phyloP scores from a whole-genome alignment of 2,888 invertebrate species.

The Macrosoma leucophasiata region DNA sequence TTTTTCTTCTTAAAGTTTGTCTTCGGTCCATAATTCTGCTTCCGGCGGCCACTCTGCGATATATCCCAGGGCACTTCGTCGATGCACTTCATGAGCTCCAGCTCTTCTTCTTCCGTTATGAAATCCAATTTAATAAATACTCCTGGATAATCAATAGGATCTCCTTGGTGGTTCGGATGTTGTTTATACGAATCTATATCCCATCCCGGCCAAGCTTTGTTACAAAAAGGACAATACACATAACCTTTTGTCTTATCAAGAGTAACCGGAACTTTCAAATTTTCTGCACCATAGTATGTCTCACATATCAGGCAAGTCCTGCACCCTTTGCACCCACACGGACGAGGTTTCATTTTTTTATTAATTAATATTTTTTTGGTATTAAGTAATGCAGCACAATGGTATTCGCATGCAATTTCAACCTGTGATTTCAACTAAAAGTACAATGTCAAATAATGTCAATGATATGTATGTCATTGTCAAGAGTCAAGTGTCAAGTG shows the following conservation, averaged over 20 bases:
- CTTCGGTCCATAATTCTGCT: slow-evolving; percentile 99
- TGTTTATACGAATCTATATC: slow-evolving; percentile 72
- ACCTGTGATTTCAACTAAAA: too few relatives aligned
- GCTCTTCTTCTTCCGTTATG: slow-evolving; percentile 81
- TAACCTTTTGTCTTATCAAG: slow-evolving; percentile 76
- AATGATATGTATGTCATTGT: too few relatives aligned
- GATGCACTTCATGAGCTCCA: slow-evolving; percentile 78
- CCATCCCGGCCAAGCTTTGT: slow-evolving; percentile 86
- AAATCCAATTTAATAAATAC: slow-evolving; percentile 83
- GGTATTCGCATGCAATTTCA: too few relatives aligned
- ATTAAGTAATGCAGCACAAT: too few relatives aligned
- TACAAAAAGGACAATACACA: slow-evolving; percentile 85
- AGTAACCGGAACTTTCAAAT: slow-evolving; percentile 44
- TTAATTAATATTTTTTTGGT: too few relatives aligned
- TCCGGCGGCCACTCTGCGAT: slow-evolving; percentile 96
- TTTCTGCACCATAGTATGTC: slow-evolving; percentile 69
- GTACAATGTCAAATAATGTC: too few relatives aligned
- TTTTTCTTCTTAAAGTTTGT: slow-evolving; percentile 98
- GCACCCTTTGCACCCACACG: slow-evolving; percentile 95
- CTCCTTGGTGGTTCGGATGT: slow-evolving; percentile 81
- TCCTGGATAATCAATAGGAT: slow-evolving; percentile 79
- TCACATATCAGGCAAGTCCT: slow-evolving; percentile 93
- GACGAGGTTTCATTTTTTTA: slow-evolving; percentile 65
- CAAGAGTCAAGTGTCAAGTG: too few relatives aligned
- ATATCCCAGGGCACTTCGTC: slow-evolving; percentile 90